Conservation (phyloP, 2,888 invertebrate genomes). For the Caprella mutica region DNA sequence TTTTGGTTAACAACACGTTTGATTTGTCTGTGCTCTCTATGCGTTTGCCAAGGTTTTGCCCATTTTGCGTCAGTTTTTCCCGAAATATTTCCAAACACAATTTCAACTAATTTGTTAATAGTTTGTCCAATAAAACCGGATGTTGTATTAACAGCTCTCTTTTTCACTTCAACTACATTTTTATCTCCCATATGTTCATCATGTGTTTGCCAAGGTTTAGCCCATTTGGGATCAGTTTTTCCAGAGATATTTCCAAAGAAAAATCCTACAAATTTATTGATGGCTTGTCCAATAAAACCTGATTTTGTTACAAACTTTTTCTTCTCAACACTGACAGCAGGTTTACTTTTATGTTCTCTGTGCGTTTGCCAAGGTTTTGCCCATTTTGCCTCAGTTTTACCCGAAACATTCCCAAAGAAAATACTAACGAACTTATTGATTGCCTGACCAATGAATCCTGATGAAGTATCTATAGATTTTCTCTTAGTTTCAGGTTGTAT, state of each 20-base stretch:
- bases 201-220: constrained; percentile 29
- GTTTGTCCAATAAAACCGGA: constrained; percentile 8
- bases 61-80: constrained; percentile 17
- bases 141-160: too few relatives aligned
- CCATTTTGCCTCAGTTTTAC: constrained; percentile 21
- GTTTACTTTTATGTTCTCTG: constrained; percentile 6
- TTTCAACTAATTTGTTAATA: constrained; percentile 6
- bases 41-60: constrained; percentile 32
- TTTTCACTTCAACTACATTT: neutral
- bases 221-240: constrained; percentile 22
- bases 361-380: constrained; percentile 31
- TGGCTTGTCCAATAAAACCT: neutral
- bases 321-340: neutral
- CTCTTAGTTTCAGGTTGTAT: neutral
- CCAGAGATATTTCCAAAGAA: constrained; percentile 10
- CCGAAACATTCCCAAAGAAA: constrained; percentile 15
- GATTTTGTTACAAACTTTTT: too few relatives aligned
- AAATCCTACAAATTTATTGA: constrained; percentile 16
- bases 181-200: constrained; percentile 8
- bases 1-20: neutral
- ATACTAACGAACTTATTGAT: constrained; percentile 19
- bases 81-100: neutral
- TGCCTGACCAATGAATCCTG: neutral
- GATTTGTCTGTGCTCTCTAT: constrained; percentile 2
- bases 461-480: too few relatives aligned